These are phyloP conservation scores for Tetrax tetrax DNA, from an alignment of 2,113 vertebrate genomes.

Conservation along the genomic window DNA sequence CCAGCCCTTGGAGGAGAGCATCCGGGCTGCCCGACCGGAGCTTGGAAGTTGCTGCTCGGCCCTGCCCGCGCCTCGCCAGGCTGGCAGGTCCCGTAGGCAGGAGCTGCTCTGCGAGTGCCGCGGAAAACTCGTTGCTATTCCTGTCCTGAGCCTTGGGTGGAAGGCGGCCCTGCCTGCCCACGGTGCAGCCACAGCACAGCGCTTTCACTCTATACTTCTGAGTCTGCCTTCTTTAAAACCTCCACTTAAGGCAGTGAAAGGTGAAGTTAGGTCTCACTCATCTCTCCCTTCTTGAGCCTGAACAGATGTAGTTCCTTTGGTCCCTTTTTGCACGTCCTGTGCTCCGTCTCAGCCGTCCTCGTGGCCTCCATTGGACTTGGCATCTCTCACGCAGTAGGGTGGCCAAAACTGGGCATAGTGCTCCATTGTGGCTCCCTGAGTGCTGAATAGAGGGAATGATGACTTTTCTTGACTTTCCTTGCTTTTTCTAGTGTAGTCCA, in stretches of 20 bases:
- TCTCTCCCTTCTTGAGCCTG: background rate
- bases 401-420: background rate
- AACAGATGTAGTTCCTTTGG: background rate
- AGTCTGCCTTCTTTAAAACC: background rate
- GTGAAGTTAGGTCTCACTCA: background rate
- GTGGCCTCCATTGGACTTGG: background rate
- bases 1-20: accelerated
- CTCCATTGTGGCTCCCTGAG: background rate
- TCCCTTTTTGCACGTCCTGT: background rate
- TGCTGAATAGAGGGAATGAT: background rate
- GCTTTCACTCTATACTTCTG: background rate
- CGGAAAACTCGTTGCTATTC: background rate
- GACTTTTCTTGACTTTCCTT: background rate
- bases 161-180: background rate
- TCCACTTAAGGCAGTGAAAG: background rate
- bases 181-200: accelerated
- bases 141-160: background rate
- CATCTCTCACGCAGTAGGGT: no score
- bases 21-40: accelerated
- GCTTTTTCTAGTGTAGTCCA: background rate
- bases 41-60: background rate
- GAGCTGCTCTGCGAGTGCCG: accelerated
- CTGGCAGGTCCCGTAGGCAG: background rate
- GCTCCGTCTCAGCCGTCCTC: background rate
- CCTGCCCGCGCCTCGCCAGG: background rate